Evolutionary conservation across 2,888 invertebrate genomes (phyloP).

Genomic region (Calameuta pallipes): DNA sequence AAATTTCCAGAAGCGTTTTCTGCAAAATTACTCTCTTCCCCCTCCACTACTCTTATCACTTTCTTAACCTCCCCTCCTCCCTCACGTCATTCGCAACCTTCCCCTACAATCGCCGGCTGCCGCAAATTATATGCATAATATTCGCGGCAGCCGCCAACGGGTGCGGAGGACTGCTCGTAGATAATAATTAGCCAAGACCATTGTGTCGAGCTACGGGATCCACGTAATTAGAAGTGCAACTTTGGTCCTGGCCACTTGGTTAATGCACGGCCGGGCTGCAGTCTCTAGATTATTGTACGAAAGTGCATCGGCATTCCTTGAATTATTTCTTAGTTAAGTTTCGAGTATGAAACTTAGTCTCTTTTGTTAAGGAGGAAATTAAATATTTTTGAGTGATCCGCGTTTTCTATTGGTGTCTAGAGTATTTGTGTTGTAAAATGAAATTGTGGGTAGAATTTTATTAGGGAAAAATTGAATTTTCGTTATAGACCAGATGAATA

Average conservation of each 20-base stretch:
- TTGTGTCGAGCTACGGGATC: slow-evolving; percentile 15
- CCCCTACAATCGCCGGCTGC: slow-evolving; percentile 16
- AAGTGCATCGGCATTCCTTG: neutral
- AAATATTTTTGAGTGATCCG: neutral
- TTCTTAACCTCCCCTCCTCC: neutral
- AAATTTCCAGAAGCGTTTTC: neutral
- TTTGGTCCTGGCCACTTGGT: slow-evolving; percentile 15
- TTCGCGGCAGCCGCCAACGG: slow-evolving; percentile 26
- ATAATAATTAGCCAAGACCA: slow-evolving; percentile 29
- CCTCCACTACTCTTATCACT: neutral
- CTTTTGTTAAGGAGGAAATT: neutral
- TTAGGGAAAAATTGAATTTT: no score
- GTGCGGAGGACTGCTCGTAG: slow-evolving; percentile 24
- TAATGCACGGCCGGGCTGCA: neutral
- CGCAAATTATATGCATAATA: slow-evolving; percentile 30
- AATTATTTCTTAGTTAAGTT: neutral
- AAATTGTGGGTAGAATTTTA: no score
- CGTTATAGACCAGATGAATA: no score
- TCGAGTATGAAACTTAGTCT: neutral
- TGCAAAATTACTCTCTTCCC: neutral
- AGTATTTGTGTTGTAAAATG: no score
- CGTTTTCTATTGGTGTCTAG: neutral
- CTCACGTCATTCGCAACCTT: neutral
- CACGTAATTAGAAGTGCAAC: slow-evolving; percentile 27
- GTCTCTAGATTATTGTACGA: neutral